Base-by-base conservation (phyloP, 2,888 invertebrate genomes). In the Tribolium freemani region DNA sequence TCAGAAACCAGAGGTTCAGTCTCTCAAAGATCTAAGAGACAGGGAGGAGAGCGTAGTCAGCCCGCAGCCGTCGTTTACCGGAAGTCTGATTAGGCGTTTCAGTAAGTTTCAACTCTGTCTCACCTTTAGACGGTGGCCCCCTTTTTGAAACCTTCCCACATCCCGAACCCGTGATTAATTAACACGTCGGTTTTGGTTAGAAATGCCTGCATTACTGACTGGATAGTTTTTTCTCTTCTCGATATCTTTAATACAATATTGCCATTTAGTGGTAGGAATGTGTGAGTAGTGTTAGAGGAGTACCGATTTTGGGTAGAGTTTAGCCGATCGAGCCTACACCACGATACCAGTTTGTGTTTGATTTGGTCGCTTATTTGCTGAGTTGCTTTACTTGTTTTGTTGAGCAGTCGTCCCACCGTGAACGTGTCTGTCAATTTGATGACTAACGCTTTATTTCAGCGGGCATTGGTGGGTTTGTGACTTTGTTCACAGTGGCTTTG, bases 1-100 rank as follows among this genome's bases (percentile, higher is more conserved):
- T 82, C 86, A 84, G 76, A 87, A 87, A 81, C 87, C 87, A 79
- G 90, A 90, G 76, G 87, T 87, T 78, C 83, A 83, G 76, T 85
- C 85, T 74, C 83, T 88, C 80, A 87, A 87, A 82, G 91, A 90
- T 83, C 87, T 90, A 80, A 88, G 92, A 84, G 88, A 88, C 81
- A 88, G 87, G 83, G 89, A 88, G 77, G 87, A 87, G 79, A 79
- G 76, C 8, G 67, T 77, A 10, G 76, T 79, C 11, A 80, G 78
- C 53, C 83, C 81, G 81, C 83, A 88, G 79, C 87, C 88, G 70
- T 88, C 92, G 75, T 91, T 93, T 88, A 91, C 93, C 81, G 92
- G 93, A 85, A 92, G 90, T 89, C 88, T 94, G 81, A 93, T 93
- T 89, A 90, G 94, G 86, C 92, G 94, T 90, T 94, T 94, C 91